Evolutionary conservation across 2,888 invertebrate genomes (phyloP).

Genomic region (Sthenelais limicola): DNA sequence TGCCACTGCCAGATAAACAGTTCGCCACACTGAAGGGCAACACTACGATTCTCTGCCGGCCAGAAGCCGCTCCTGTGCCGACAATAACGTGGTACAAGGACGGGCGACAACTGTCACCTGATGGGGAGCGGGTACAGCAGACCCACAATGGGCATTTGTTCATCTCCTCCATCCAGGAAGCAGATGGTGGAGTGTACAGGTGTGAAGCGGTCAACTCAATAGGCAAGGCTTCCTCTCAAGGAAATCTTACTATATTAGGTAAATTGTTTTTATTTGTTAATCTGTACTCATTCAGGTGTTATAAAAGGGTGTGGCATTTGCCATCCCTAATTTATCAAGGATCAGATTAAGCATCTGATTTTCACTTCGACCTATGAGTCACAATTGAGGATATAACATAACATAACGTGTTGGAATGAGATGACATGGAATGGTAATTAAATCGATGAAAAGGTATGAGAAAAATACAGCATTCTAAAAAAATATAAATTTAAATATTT

Average conservation of each 20-base stretch:
- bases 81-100: conserved; percentile 87
- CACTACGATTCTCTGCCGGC: conserved; percentile 88
- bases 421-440: no score
- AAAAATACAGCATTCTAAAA: no score
- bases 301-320: not conserved
- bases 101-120: conserved; percentile 72
- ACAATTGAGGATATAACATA: no score
- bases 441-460: no score
- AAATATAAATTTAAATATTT: no score
- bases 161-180: conserved; percentile 75
- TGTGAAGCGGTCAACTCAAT: conserved; percentile 61
- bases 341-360: no score
- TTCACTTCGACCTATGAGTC: no score
- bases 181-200: conserved; percentile 61
- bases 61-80: conserved; percentile 90
- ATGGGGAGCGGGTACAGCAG: conserved; percentile 75
- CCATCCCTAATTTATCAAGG: no score
- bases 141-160: conserved; percentile 89
- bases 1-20: conserved; percentile 87
- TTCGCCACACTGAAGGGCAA: conserved; percentile 94
- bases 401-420: no score
- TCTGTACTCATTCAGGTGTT: not conserved
- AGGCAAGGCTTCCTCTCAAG: conserved; percentile 57
- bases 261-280: conserved; percentile 41
- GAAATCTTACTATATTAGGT: conserved; percentile 60